Base-by-base conservation (phyloP, 2,888 invertebrate species). In the Agrenia bidenticulata region DNA sequence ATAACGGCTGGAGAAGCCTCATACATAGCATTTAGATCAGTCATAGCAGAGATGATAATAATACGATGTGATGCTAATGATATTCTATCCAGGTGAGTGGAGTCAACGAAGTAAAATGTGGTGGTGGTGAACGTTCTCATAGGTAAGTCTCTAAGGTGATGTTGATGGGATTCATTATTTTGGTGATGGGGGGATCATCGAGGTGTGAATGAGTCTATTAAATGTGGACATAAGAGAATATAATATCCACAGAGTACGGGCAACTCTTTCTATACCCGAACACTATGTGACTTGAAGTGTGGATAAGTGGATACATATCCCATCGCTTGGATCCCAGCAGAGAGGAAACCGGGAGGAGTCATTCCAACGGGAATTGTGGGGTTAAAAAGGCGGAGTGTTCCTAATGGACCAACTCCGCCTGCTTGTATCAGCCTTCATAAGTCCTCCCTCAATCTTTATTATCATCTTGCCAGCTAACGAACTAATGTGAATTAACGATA, bases 141-240 rank as follows among this genome's bases (percentile, higher is more conserved):
- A 19, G 23, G 15, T 17, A 7, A 24, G 24, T 5, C n/a, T 7
- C 24, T 51, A 19, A 17, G 51, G 51, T 55, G 19, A 5, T 45
- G 64, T 27, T 63, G 64, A 64, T 59, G 64, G 56, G 42, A 54
- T 55, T 64, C 64, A 64, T 64, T 59, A 59, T 57, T 63, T 50
- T 45, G 9, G 42, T 58, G 64, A 64, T 59, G 64, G 59, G 19
- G 64, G 19, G 56, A 57, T 64, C 66, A 66, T 64, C 37, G 66
- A 72, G 72, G 75, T 75, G 75, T 75, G 73, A 73, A 75, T 75
- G 72, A 72, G 72, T 72, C 73, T 70, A 73, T 72, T 75, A 73
- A 63, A 59, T 27, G 27, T 62, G 59, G 53, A 58, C 66, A 69
- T 58, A 69, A 45, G 64, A 19, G 45, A 45, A 19, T 17, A 15